Base-by-base conservation (phyloP, 2,797 vertebrate genomes). In the Decapterus maruadsi region DNA sequence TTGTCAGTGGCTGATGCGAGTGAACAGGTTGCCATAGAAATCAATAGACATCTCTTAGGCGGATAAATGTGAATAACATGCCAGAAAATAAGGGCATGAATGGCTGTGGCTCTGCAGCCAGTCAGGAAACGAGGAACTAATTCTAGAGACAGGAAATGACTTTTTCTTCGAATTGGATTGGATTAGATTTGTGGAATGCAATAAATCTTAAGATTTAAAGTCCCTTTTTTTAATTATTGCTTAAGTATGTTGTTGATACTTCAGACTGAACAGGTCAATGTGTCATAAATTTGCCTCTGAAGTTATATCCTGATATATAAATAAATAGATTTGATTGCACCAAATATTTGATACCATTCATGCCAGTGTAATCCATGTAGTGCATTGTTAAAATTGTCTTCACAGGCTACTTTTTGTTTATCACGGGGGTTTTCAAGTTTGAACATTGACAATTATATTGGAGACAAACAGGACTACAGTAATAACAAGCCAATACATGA, bases 11-110 rank as follows among this genome's bases (percentile, higher is more conserved):
- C 34, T 85, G 62, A 68, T 57, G 55, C 38, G 54, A 80, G 56
- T 10, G 1, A 57, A 59, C 72, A 54, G 50, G 92, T 91, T 91
- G 72, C 85, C 87, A 88, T 90, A 83, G 87, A 86, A 87, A 93
- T 89, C 72, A 82, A 81, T 77, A 61, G 74, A 62, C 56, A 51
- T 74, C 69, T 66, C 83, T 83, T 31, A 65, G 4, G 6, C 60
- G 82, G 73, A 86, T 88, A 83, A 77, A 70, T 20, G 22, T 73
- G 31, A 79, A 48, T 38, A 76, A 78, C 10, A 59, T 43, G 45
- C 34, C 40, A 46, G 45, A 69, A 58, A 80, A 83, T 53, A 80
- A 82, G 85, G 82, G 58, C 72, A 66, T 60, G 31, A 56, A 48
- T 83, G 69, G 59, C 45, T 65, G 48, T 40, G 53, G 80, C 65